Conservation (phyloP, 2,797 vertebrate genomes). For the Taenioides sp. region DNA sequence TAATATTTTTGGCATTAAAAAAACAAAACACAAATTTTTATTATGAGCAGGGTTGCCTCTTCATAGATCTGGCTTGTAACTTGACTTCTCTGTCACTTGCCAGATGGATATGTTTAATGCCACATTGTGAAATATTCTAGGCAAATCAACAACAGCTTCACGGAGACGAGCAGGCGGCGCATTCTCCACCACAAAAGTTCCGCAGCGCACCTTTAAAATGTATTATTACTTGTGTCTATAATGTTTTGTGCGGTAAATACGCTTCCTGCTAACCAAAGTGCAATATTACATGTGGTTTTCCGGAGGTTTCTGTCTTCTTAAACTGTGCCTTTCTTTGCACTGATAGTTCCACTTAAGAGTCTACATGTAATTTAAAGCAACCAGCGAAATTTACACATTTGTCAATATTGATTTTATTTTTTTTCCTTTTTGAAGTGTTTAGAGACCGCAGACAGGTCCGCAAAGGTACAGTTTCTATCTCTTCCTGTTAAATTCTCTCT, state of each 20-base stretch:
- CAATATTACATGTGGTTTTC: slow-evolving; percentile 68
- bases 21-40: too few species aligned
- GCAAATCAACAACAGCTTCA: background rate
- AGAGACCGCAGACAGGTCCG: slow-evolving; percentile 22
- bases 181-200: background rate
- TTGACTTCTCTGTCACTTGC: background rate
- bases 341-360: slow-evolving; percentile 42
- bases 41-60: too few species aligned
- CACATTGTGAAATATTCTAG: too few species aligned
- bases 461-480: slow-evolving; percentile 58
- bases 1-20: too few species aligned
- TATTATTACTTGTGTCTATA: slow-evolving; percentile 21
- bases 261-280: slow-evolving; percentile 73
- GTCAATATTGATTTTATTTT: slow-evolving; percentile 25
- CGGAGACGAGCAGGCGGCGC: background rate
- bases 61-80: too few species aligned
- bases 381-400: background rate
- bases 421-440: slow-evolving; percentile 27
- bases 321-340: slow-evolving; percentile 64
- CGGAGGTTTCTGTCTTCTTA: slow-evolving; percentile 43
- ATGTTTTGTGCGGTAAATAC: slow-evolving; percentile 51
- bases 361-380: slow-evolving; percentile 12
- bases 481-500: slow-evolving; percentile 9
- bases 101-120: background rate
- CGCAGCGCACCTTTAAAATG: background rate